Evolutionary conservation across 2,888 invertebrate genomes (phyloP).

Genomic region (Neoascia interrupta): DNA sequence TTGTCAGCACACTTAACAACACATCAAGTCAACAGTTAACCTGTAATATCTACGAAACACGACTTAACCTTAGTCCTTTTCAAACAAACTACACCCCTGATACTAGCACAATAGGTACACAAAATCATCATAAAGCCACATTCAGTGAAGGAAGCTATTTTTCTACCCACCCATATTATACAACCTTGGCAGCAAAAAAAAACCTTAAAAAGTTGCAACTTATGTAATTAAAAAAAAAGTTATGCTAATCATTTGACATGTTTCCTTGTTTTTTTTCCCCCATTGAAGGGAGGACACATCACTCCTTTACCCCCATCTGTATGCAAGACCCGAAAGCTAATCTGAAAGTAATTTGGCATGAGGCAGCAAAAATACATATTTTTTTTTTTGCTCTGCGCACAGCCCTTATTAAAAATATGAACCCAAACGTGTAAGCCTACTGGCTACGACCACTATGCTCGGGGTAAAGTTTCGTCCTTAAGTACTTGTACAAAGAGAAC

Average conservation of each 20-base stretch:
- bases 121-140: background rate
- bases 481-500: constrained; percentile 45
- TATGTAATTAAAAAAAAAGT: constrained; percentile 58
- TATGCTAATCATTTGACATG: constrained; percentile 48
- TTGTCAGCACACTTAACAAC: too few relatives aligned
- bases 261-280: constrained; percentile 1
- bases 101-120: too few relatives aligned
- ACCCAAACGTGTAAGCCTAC: constrained; percentile 42
- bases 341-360: constrained; percentile 62
- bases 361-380: constrained; percentile 18
- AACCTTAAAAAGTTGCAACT: constrained; percentile 21
- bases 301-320: constrained; percentile 33
- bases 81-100: too few relatives aligned
- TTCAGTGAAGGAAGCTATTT: background rate
- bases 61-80: background rate
- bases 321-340: constrained; percentile 45
- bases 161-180: background rate
- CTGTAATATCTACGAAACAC: too few relatives aligned
- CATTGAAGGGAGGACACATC: constrained; percentile 24
- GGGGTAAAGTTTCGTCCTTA: constrained; percentile 35
- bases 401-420: constrained; percentile 58
- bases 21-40: too few relatives aligned
- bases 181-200: background rate
- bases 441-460: too few relatives aligned
- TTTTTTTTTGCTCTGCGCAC: background rate